Percentiles rank a stretch among this genome's conserved stretches.
Evolutionary conservation across 2,888 invertebrate genomes (phyloP).

Genomic region (Microdon myrmicae): DNA sequence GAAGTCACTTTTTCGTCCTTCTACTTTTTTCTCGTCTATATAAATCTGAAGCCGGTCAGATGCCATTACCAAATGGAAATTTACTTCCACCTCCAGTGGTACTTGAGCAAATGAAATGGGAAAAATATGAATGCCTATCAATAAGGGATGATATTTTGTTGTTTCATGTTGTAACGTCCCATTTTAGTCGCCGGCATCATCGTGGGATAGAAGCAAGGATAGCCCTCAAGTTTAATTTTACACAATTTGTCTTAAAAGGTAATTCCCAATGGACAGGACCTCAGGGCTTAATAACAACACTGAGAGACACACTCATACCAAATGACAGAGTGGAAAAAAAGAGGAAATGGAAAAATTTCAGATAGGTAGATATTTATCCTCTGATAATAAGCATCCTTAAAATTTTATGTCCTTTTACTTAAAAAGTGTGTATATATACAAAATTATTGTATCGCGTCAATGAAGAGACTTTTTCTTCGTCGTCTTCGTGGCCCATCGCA

Average conservation of each 20-base stretch:
- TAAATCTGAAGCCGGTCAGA: too few species aligned
- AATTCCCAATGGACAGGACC: constrained; percentile 49
- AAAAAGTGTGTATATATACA: constrained; percentile 42
- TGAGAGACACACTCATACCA: too few species aligned
- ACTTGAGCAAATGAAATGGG: constrained; percentile 32
- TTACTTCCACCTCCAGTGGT: constrained; percentile 11
- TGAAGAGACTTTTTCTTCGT: constrained; percentile 40
- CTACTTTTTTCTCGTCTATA: too few species aligned
- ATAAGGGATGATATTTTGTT: constrained; percentile 41
- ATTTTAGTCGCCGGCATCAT: constrained; percentile 1
- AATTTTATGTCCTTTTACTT: constrained; percentile 49
- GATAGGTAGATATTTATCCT: constrained; percentile 50
- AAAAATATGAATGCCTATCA: constrained; percentile 40
- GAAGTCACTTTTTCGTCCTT: too few species aligned
- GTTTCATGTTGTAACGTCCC: constrained; percentile 4
- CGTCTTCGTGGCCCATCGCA: constrained; percentile 13
- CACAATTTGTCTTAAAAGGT: constrained; percentile 50
- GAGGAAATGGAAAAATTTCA: constrained; percentile 40
- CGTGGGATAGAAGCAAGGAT: too few species aligned
- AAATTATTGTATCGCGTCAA: constrained; percentile 48
- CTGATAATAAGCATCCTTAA: constrained; percentile 51
- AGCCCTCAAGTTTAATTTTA: constrained; percentile 40
- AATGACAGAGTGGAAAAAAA: constrained; percentile 24
- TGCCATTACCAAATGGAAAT: constrained; percentile 28
- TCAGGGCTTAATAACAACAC: constrained; percentile 43